Percentiles rank a stretch among this genome's conserved stretches.
Conservation (phyloP, 2,797 vertebrate genomes). For the Parauchenoglanis punctatus region DNA sequence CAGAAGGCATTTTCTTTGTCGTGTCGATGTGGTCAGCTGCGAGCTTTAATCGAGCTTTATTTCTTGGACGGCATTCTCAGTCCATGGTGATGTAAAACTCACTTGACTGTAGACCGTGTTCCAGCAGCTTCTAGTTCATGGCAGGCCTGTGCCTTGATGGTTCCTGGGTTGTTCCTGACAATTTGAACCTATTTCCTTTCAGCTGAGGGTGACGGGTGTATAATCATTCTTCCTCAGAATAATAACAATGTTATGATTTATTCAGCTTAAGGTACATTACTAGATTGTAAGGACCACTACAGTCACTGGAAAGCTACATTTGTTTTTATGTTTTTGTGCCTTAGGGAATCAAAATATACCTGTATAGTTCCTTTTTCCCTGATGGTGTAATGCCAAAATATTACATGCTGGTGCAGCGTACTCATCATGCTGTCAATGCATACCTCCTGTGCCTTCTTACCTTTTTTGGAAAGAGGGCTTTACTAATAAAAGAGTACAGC, state of each 20-base stretch:
- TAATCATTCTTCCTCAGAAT: too few species aligned
- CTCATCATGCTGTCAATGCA: background rate
- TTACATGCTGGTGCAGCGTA: background rate
- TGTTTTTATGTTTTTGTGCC: background rate
- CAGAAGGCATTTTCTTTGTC: too few species aligned
- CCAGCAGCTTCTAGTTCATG: too few species aligned
- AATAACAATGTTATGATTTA: background rate
- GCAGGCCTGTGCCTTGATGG: too few species aligned
- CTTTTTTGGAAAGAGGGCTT: constrained; percentile 2
- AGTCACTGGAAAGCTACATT: background rate
- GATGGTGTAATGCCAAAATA: background rate
- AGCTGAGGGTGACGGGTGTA: too few species aligned
- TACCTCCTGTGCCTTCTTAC: background rate
- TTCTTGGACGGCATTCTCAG: too few species aligned
- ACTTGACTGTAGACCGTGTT: too few species aligned
- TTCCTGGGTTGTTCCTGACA: too few species aligned
- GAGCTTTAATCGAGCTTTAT: too few species aligned
- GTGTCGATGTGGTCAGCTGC: too few species aligned
- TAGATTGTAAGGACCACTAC: background rate
- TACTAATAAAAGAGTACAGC: constrained; percentile 1
- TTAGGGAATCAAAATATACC: background rate
- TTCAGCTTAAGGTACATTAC: background rate
- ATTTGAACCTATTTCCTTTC: too few species aligned
- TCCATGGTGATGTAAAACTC: too few species aligned
- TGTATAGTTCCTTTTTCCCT: background rate